Evolutionary conservation across 2,888 invertebrate genomes (phyloP), one percentile per base, ranked within the genome.

Genomic region (Nephrocerus scutellatus): DNA sequence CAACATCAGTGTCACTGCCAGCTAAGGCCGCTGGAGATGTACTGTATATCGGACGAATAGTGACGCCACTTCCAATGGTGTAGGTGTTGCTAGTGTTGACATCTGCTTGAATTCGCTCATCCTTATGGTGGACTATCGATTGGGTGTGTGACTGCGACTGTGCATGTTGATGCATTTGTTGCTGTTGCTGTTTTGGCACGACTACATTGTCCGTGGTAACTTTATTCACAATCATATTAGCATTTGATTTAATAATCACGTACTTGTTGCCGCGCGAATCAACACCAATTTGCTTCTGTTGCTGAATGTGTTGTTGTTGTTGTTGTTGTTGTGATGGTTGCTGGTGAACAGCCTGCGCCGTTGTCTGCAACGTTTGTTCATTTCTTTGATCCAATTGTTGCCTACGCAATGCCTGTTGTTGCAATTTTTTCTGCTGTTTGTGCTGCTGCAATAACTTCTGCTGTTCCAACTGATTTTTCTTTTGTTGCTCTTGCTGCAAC

Each of bases 231-330:
- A 41, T 37, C 13, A 38, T 36, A 23, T 43, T 44, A 12, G 51
- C 40, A 6, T 50, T 48, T 6, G 54, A 49, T 31, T 55, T 55
- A 18, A 57, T 55, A 16, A 56, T 53, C 6, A 56, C 54, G 32
- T 54, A 56, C 38, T 57, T 58, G 73, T 72, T 42, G 66, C 70
- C 53, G 53, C 66, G 28, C 53, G 56, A 47, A 40, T 57, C 55
- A 15, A 52, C 34, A 5, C 55, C 54, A 28, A 54, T 54, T 38
- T 58, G 54, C 43, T 53, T 55, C 31, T 34, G 51, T 23, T 36
- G 46, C 8, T 20, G 13, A 15, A 15, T 31, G n/a, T 26, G 45
- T n/a, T 40, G 36, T 7, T 36, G 46, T 10, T 39, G 41, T 10
- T 35, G 30, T 12, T 34, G 9, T 5, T 41, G 41, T 20, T 20